These are phyloP conservation scores for Eilema sororculum DNA, from an alignment of 2,888 invertebrate genomes.

Conservation along the genomic window DNA sequence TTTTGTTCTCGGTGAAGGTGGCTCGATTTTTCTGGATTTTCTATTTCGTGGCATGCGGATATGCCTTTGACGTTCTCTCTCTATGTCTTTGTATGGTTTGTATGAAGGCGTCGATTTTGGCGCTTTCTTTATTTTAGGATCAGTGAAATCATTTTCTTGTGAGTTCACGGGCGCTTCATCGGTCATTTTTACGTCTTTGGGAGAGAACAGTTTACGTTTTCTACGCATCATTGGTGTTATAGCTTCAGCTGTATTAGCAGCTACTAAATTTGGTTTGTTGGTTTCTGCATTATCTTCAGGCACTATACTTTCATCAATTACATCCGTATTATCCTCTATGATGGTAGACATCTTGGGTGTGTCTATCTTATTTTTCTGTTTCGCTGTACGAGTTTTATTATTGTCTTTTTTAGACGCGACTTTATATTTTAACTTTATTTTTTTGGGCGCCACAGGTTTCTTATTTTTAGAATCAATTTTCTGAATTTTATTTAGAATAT, in stretches of 20 bases:
- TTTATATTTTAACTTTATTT: slow-evolving; percentile 56
- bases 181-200: slow-evolving; percentile 62
- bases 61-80: slow-evolving; percentile 61
- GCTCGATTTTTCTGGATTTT: slow-evolving; percentile 42
- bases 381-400: slow-evolving; percentile 29
- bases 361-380: slow-evolving; percentile 46
- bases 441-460: slow-evolving; percentile 20
- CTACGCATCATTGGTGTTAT: slow-evolving; percentile 51
- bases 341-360: slow-evolving; percentile 60
- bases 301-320: slow-evolving; percentile 24
- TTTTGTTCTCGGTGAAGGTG: slow-evolving; percentile 63
- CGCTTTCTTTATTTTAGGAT: slow-evolving; percentile 50
- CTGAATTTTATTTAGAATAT: slow-evolving; percentile 34
- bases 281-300: slow-evolving; percentile 18
- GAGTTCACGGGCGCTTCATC: slow-evolving; percentile 29
- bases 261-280: slow-evolving; percentile 6
- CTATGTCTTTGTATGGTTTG: slow-evolving; percentile 69
- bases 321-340: slow-evolving; percentile 54
- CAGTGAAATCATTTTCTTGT: slow-evolving; percentile 43
- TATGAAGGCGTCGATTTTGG: slow-evolving; percentile 59
- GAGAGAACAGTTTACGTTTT: slow-evolving; percentile 78
- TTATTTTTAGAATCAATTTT: slow-evolving; percentile 20
- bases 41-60: slow-evolving; percentile 55
- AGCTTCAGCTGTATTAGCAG: slow-evolving; percentile 16
- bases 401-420: slow-evolving; percentile 42